Base-by-base conservation (phyloP, 2,888 invertebrate genomes). In the Alviniconcha strummeri region DNA sequence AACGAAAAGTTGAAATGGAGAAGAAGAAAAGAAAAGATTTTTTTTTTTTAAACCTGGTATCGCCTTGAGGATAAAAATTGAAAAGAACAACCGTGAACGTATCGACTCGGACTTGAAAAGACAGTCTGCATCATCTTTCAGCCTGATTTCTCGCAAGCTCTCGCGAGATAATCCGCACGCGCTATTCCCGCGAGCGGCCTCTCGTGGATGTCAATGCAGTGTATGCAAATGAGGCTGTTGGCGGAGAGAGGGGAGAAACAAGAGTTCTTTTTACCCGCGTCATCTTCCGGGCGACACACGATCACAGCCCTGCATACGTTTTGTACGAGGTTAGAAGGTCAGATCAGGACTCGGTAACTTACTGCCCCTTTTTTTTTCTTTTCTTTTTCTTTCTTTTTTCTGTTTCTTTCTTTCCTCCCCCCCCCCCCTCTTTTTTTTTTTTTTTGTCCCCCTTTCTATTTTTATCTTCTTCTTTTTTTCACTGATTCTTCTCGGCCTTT, bases 121-220 rank as follows among this genome's bases (percentile, higher is more conserved):
- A 77, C 54, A 15, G 81, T 13, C 75, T 60, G 81, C 75, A 74
- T 72, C 81, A 54, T 75, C 81, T 81, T 64, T 64, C 60, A 81
- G 74, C 64, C 81, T 75, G 81, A 81, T 81, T 64, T 75, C 74
- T 74, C 81, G 81, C 75, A 72, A 75, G 52, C 75, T 81, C 80
- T 74, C 75, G 75, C 74, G 64, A 75, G 81, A 75, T 81, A 81
- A 81, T 81, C 81, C 75, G 54, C 81, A 54, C 75, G 64, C 74
- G 81, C 75, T 81, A 81, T 81, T 81, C 81, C 74, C 81, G 81
- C 57, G 52, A 74, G 81, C 75, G 74, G 60, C 74, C 81, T 75
- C 81, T 81, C 75, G 81, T 64, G 81, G 57, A 57, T 75, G 81
- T 81, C 81, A 81, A 81, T 81, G 74, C 75, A 19, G 36, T 52